Evolutionary conservation across 2,797 vertebrate species (phyloP).

Genomic region (Karalla daura): DNA sequence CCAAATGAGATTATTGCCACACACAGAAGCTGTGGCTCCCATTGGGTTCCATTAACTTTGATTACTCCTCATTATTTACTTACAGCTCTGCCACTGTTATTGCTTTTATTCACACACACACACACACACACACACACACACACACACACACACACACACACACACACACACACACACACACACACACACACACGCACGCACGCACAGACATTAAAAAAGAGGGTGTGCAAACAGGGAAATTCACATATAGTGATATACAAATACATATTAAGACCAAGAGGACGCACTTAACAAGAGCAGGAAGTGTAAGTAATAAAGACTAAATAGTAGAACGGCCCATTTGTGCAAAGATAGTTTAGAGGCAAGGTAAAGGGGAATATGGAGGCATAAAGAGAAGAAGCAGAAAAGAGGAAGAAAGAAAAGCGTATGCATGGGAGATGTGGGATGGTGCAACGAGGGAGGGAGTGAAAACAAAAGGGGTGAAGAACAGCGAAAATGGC

Average conservation of each 20-base stretch:
- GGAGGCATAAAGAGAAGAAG: neutral
- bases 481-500: slow-evolving; percentile 28
- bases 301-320: slow-evolving; percentile 56
- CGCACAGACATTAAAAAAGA: too few species aligned
- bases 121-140: slow-evolving; percentile 27
- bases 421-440: neutral
- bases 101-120: slow-evolving; percentile 64
- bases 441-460: neutral
- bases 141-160: slow-evolving; percentile 8
- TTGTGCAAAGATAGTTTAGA: slow-evolving; percentile 21
- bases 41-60: slow-evolving; percentile 90
- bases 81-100: slow-evolving; percentile 86
- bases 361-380: slow-evolving; percentile 16
- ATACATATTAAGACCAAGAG: slow-evolving; percentile 29
- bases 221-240: slow-evolving; percentile 39
- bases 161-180: slow-evolving; percentile 39
- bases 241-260: slow-evolving; percentile 36
- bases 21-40: slow-evolving; percentile 84
- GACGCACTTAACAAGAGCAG: slow-evolving; percentile 35
- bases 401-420: neutral
- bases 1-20: slow-evolving; percentile 88
- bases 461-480: slow-evolving; percentile 10
- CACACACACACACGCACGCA: slow-evolving; percentile 22
- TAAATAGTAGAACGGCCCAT: slow-evolving; percentile 17
- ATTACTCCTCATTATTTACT: slow-evolving; percentile 92